These are phyloP conservation scores for Blera fallax DNA, from an alignment of 2,888 invertebrate genomes.

Conservation along the genomic window DNA sequence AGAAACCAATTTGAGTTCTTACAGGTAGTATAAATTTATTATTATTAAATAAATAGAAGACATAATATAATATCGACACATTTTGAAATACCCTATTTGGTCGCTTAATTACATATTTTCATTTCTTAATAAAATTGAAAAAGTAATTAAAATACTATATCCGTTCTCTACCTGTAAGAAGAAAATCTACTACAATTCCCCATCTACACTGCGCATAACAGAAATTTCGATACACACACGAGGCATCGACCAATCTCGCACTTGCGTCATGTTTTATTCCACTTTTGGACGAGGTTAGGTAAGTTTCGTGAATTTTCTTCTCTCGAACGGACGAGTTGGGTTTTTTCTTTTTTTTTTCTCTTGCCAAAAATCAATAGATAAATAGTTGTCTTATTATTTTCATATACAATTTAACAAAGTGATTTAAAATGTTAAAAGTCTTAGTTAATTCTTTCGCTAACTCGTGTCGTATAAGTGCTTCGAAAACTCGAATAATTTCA, in stretches of 20 bases:
- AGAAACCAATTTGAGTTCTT: too few species aligned
- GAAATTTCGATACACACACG: constrained; percentile 43
- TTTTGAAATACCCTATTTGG: too few species aligned
- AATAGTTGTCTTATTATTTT: constrained; percentile 18
- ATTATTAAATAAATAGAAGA: too few species aligned
- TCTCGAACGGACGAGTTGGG: constrained; percentile 74
- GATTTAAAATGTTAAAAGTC: constrained; percentile 74
- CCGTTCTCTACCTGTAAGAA: neutral
- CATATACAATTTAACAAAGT: constrained; percentile 30
- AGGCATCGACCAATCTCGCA: constrained; percentile 59
- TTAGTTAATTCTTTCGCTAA: constrained; percentile 78
- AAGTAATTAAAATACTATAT: neutral
- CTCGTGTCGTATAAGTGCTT: constrained; percentile 74
- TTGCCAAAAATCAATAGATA: constrained; percentile 38
- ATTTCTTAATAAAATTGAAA: neutral
- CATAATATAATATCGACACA: too few species aligned
- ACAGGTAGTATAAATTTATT: too few species aligned
- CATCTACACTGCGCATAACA: neutral
- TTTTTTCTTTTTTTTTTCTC: constrained; percentile 46
- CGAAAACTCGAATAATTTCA: constrained; percentile 79
- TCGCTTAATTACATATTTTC: neutral
- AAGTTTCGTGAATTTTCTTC: constrained; percentile 77
- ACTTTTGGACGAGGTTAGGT: constrained; percentile 81
- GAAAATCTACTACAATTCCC: constrained; percentile 54
- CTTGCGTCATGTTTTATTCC: constrained; percentile 76